phyloP scores from a whole-genome alignment of 1,140 invertebrate species.

The Drosophila seguyi region DNA sequence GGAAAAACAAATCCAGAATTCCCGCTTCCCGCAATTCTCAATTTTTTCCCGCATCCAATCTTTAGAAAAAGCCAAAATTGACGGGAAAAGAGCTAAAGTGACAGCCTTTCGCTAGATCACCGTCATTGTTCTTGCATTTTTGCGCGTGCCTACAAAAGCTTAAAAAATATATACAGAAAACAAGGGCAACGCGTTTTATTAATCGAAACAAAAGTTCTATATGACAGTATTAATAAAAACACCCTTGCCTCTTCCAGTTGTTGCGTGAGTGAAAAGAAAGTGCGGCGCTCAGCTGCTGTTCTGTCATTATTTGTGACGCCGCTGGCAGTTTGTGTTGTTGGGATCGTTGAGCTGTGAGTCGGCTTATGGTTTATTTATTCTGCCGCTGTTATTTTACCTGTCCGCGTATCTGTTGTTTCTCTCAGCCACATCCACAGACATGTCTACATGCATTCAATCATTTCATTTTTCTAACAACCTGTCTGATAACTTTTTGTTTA shows the following conservation, averaged over 20 bases:
- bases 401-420: conserved; percentile 15
- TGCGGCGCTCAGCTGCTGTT: conserved; percentile 9
- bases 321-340: conserved; percentile 38
- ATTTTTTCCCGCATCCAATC: too few species aligned
- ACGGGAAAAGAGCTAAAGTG: too few species aligned
- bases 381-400: conserved; percentile 55
- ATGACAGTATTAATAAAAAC: conserved; percentile 15
- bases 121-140: conserved; percentile 31
- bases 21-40: too few species aligned
- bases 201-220: conserved; percentile 23
- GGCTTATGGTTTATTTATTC: conserved; percentile 41
- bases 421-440: not conserved
- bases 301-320: conserved; percentile 43
- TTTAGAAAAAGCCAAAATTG: too few species aligned
- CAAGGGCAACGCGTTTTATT: conserved; percentile 2
- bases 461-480: conserved; percentile 48
- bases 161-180: conserved; percentile 24
- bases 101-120: too few species aligned
- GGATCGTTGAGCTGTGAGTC: conserved; percentile 54
- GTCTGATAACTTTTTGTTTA: conserved; percentile 57
- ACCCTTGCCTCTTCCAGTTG: conserved; percentile 38
- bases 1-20: too few species aligned
- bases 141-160: conserved; percentile 22
- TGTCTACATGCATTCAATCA: conserved; percentile 44
- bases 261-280: conserved; percentile 67